Evolutionary conservation across 1,140 invertebrate species (phyloP).

Genomic region (Pteromalus puparum): DNA sequence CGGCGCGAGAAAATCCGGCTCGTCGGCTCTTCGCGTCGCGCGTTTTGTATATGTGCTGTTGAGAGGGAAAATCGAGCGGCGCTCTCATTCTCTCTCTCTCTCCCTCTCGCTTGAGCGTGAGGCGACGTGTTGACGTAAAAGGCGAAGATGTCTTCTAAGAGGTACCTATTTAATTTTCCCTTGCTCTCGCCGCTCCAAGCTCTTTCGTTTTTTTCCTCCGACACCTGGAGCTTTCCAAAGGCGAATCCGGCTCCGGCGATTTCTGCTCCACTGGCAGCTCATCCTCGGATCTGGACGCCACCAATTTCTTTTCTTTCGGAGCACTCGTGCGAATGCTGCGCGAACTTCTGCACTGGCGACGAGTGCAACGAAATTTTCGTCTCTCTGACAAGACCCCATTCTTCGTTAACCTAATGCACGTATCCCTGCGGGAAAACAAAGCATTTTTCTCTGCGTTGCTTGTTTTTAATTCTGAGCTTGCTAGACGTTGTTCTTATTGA

Average conservation of each 20-base stretch:
- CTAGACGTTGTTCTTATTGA: background rate
- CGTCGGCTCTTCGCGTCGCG: conserved; percentile 56
- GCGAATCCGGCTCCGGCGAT: background rate
- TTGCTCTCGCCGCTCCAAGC: background rate
- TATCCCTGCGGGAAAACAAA: background rate
- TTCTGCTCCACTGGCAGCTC: background rate
- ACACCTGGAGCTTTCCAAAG: background rate
- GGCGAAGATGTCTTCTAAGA: conserved; percentile 74
- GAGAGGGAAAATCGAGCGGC: conserved; percentile 31
- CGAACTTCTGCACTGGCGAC: background rate
- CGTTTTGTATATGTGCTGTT: conserved; percentile 64
- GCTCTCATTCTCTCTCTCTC: conserved; percentile 57
- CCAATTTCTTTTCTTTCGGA: background rate
- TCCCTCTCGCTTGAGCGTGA: conserved; percentile 1
- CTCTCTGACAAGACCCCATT: background rate
- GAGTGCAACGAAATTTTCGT: conserved; percentile 15
- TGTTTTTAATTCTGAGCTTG: background rate
- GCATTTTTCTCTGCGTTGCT: background rate
- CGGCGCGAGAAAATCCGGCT: conserved; percentile 16
- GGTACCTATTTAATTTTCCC: conserved; percentile 67
- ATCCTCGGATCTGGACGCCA: background rate
- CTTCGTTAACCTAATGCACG: conserved; percentile 24
- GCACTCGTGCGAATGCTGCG: background rate
- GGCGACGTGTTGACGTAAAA: conserved; percentile 60
- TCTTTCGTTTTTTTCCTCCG: conserved; percentile 9